A percentile compares a stretch with the other conserved stretches of the same genome.
phyloP scores from a whole-genome alignment of 2,888 invertebrate genomes.

The Polyploca ridens region DNA sequence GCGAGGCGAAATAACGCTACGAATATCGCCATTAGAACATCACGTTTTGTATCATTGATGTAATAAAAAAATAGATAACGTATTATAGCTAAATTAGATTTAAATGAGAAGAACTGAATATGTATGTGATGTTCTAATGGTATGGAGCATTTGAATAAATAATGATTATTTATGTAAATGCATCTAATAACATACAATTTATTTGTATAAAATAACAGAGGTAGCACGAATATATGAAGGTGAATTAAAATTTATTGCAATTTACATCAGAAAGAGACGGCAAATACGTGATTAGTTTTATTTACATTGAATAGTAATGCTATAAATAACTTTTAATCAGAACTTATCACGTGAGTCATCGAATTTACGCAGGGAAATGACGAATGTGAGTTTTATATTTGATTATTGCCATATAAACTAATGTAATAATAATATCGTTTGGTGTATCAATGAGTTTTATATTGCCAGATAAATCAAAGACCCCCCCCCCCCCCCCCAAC shows the following conservation, averaged over 20 bases:
- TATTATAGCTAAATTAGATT: neutral
- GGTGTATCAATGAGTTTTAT: too few relatives aligned
- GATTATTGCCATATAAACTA: too few relatives aligned
- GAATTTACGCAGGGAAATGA: too few relatives aligned
- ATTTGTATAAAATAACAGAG: neutral
- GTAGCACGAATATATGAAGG: conserved; percentile 3
- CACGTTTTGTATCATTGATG: neutral
- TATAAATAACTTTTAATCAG: neutral
- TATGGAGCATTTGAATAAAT: neutral
- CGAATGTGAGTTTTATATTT: too few relatives aligned
- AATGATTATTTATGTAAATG: conserved; percentile 5
- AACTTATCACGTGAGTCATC: neutral
- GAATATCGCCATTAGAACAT: neutral
- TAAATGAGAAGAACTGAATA: neutral
- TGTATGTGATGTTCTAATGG: neutral
- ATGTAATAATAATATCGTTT: too few relatives aligned
- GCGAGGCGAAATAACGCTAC: neutral
- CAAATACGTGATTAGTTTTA: neutral
- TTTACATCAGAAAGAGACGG: neutral
- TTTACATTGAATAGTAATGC: neutral
- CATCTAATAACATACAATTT: conserved; percentile 3
- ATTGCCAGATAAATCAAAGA: too few relatives aligned
- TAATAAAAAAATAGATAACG: neutral
- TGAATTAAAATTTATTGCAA: neutral
- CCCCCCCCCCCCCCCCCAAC: too few relatives aligned